Evolutionary conservation across 2,888 invertebrate genomes (phyloP).

Genomic region (Heliconius sara): DNA sequence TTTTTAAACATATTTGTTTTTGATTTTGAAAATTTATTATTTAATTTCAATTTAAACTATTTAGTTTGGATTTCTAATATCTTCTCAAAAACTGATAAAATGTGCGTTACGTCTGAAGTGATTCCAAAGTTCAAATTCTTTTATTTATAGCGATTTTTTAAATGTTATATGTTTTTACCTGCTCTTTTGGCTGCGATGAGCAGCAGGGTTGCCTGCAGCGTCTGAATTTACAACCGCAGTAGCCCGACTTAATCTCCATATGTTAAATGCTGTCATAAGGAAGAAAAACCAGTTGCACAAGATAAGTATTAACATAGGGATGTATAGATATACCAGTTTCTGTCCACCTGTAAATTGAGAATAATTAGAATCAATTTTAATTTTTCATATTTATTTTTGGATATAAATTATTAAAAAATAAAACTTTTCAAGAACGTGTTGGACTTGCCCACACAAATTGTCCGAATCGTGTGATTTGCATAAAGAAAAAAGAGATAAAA

Average conservation of each 20-base stretch:
- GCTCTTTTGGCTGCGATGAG: conserved; percentile 64
- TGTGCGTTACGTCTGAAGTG: not conserved
- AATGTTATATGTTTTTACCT: conserved; percentile 55
- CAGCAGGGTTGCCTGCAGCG: conserved; percentile 68
- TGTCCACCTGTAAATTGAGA: conserved; percentile 58
- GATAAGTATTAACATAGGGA: conserved; percentile 72
- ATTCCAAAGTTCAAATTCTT: not conserved
- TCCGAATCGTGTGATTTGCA: not conserved
- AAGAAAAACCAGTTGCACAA: conserved; percentile 72
- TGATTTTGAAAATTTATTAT: too few species aligned
- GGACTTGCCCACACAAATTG: too few species aligned
- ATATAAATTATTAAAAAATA: too few species aligned
- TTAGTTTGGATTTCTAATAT: too few species aligned
- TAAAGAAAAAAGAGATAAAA: not conserved
- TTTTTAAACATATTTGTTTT: too few species aligned
- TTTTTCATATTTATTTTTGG: too few species aligned
- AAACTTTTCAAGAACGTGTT: too few species aligned
- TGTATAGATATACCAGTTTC: conserved; percentile 69
- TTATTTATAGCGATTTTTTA: not conserved
- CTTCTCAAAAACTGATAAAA: not conserved
- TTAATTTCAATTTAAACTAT: too few species aligned
- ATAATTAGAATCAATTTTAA: too few species aligned
- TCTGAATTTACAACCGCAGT: conserved; percentile 43
- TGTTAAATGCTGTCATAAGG: conserved; percentile 74
- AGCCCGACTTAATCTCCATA: conserved; percentile 71